These are phyloP conservation scores for Cantharis rustica DNA, from an alignment of 2,888 invertebrate genomes.

Conservation along the genomic window DNA sequence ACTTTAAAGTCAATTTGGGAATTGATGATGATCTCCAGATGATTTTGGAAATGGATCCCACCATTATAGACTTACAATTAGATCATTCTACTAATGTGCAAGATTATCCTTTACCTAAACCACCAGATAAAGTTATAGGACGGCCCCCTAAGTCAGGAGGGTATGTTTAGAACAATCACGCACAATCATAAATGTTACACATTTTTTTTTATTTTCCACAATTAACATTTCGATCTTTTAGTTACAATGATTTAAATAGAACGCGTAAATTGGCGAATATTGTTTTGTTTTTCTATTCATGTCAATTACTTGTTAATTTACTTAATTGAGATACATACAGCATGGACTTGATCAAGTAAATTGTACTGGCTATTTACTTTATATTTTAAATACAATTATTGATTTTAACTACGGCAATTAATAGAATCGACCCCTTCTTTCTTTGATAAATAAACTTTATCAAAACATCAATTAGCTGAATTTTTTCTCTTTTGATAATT, in stretches of 20 bases:
- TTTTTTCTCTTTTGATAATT: too few species aligned
- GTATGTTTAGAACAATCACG: constrained; percentile 26
- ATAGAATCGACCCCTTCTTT: neutral
- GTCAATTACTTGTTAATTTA: neutral
- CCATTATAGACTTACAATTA: constrained; percentile 59
- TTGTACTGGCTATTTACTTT: neutral
- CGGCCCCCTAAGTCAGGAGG: constrained; percentile 36
- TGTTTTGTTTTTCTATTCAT: neutral
- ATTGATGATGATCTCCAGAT: constrained; percentile 65
- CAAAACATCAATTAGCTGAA: too few species aligned
- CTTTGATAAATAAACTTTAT: too few species aligned
- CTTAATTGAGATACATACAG: neutral
- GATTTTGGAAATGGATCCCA: constrained; percentile 67
- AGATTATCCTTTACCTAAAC: constrained; percentile 21
- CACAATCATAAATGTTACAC: neutral
- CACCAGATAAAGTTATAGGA: constrained; percentile 29
- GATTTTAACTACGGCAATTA: neutral
- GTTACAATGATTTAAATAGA: neutral
- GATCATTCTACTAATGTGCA: constrained; percentile 12
- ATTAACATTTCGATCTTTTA: neutral
- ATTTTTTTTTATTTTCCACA: neutral
- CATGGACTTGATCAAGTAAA: neutral
- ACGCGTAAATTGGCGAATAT: neutral
- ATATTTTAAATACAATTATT: neutral
- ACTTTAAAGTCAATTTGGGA: constrained; percentile 57